A percentile compares a stretch with the other conserved stretches of the same genome.
These are phyloP conservation scores for Trissolcus japonicus DNA, from an alignment of 2,888 invertebrate species.

Conservation along the genomic window DNA sequence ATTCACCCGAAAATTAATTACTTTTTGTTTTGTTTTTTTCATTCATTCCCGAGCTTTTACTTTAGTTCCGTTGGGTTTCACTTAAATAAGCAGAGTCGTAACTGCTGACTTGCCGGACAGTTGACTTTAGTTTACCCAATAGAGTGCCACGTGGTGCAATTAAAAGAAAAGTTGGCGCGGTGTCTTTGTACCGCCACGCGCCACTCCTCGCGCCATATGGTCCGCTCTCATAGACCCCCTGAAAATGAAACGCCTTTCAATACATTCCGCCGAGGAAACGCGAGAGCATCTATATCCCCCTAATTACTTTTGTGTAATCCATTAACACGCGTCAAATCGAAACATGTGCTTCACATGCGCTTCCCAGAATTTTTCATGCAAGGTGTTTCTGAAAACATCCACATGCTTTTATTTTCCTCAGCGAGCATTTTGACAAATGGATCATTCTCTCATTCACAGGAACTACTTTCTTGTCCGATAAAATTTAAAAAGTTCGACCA, in stretches of 20 bases:
- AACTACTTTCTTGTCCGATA: no score
- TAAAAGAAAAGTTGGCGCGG: constrained; percentile 66
- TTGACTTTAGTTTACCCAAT: constrained; percentile 60
- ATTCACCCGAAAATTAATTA: no score
- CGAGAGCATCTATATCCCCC: constrained; percentile 14
- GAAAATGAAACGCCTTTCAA: constrained; percentile 33
- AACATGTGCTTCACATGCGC: constrained; percentile 28
- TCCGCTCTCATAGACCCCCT: constrained; percentile 32
- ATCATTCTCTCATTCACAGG: no score
- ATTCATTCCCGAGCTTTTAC: no score
- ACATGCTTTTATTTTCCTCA: constrained; percentile 5
- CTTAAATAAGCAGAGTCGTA: no score
- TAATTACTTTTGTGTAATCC: constrained; percentile 26
- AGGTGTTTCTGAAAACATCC: constrained; percentile 16
- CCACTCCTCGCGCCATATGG: constrained; percentile 67
- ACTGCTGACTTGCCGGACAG: constrained; percentile 59
- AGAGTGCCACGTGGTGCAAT: constrained; percentile 73
- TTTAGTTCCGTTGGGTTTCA: no score
- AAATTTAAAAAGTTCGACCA: background rate
- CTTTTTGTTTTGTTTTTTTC: no score
- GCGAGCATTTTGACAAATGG: no score
- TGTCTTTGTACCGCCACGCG: constrained; percentile 69
- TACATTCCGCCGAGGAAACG: constrained; percentile 17
- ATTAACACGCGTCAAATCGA: constrained; percentile 19
- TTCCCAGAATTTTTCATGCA: constrained; percentile 10